phyloP scores from a whole-genome alignment of 2,797 vertebrate species.

The Parauchenoglanis ngamensis region DNA sequence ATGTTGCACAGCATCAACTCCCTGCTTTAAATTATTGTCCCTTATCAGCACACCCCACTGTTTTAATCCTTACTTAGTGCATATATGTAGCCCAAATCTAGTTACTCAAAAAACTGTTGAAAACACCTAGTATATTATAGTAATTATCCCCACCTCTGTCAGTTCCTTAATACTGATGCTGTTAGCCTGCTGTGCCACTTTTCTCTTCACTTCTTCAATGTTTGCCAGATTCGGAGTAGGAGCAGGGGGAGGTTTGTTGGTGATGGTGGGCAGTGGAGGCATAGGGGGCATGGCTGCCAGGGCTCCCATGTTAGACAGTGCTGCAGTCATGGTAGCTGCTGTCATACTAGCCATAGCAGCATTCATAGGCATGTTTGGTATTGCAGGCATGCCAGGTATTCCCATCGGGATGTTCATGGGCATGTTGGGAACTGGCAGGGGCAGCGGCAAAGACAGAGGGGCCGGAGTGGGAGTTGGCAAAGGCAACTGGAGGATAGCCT shows the following conservation, averaged over 20 bases:
- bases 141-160: conserved; percentile 82
- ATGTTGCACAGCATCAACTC: not conserved
- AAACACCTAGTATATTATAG: not conserved
- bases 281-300: conserved; percentile 78
- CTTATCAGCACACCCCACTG: not conserved
- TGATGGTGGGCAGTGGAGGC: conserved; percentile 79
- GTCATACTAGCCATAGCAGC: conserved; percentile 84
- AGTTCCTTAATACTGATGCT: conserved; percentile 96
- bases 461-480: conserved; percentile 75
- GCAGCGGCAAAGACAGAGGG: conserved; percentile 61
- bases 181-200: conserved; percentile 91
- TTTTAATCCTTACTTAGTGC: not conserved
- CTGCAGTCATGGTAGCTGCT: conserved; percentile 81
- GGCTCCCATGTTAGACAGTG: conserved; percentile 81
- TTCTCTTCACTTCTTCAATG: conserved; percentile 91
- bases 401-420: conserved; percentile 66
- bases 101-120: not conserved
- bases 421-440: conserved; percentile 66
- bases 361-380: conserved; percentile 80
- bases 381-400: conserved; percentile 70
- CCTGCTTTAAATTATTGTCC: not conserved
- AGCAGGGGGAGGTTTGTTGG: conserved; percentile 79
- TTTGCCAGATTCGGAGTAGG: conserved; percentile 78
- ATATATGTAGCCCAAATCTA: not conserved
- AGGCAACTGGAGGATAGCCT: conserved; percentile 82